Conservation (phyloP, 2,888 invertebrate genomes). For the Heliconius ismenius region DNA sequence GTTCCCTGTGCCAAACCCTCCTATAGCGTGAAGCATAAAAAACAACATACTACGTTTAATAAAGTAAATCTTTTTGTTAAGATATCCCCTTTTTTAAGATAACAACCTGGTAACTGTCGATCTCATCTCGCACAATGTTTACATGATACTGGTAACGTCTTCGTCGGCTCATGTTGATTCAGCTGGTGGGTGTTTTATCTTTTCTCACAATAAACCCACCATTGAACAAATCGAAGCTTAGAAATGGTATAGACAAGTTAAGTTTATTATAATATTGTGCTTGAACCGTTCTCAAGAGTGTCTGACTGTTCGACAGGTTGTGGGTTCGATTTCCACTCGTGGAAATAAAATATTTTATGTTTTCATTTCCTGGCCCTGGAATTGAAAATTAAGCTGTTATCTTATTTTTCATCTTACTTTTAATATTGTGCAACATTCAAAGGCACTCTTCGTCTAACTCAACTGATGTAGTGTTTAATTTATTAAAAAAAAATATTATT, state of each 20-base stretch:
- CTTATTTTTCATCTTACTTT: no score
- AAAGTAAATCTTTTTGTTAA: not conserved
- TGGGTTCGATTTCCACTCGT: no score
- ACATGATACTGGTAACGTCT: conserved; percentile 21
- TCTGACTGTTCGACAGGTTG: no score
- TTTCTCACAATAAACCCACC: conserved; percentile 4
- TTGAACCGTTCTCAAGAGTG: no score
- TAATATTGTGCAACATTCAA: no score
- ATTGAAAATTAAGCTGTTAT: no score
- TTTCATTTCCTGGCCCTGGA: no score
- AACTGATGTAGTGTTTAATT: not conserved
- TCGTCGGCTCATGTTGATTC: conserved; percentile 26
- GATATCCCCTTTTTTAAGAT: not conserved
- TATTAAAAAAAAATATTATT: not conserved
- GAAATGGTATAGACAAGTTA: not conserved
- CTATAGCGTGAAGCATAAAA: no score
- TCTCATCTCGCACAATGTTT: conserved; percentile 3
- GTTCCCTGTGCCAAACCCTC: no score
- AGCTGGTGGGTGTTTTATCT: conserved; percentile 28
- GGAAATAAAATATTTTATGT: no score
- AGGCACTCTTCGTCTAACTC: no score
- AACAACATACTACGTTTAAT: not conserved
- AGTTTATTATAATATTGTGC: not conserved
- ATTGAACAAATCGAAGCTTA: not conserved
- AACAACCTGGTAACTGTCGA: not conserved